A percentile compares a stretch with the other conserved stretches of the same genome.
phyloP scores from a whole-genome alignment of 2,797 vertebrate genomes.

The Pteropus rufus region DNA sequence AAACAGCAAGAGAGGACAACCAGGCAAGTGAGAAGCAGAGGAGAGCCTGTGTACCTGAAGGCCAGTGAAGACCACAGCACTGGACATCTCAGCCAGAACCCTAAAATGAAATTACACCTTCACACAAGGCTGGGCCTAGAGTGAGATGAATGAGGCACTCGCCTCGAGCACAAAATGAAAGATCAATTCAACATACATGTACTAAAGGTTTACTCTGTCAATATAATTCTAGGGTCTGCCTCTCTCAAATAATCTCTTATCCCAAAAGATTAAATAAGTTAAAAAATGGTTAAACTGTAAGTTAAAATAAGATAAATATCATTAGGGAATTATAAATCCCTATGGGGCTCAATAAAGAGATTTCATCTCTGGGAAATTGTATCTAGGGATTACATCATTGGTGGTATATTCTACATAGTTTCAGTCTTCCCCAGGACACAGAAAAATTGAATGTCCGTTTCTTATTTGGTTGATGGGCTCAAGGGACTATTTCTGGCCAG shows the following conservation, averaged over 20 bases:
- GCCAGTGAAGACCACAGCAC: background rate
- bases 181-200: background rate
- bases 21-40: background rate
- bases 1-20: background rate
- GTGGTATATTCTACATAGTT: background rate
- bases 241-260: background rate
- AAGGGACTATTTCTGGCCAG: background rate
- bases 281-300: background rate
- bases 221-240: background rate
- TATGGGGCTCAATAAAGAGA: background rate
- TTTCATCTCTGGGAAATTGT: background rate
- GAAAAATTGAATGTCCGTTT: background rate
- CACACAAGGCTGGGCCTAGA: background rate
- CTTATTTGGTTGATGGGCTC: background rate
- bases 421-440: background rate
- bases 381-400: background rate
- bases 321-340: background rate
- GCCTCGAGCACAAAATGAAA: background rate
- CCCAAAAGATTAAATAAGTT: background rate
- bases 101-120: background rate
- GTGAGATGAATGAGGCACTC: background rate
- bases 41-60: background rate
- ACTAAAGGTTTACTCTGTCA: background rate
- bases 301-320: background rate
- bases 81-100: background rate